Evolutionary conservation across 2,888 invertebrate species (phyloP).

Genomic region (Mythimna albipuncta): DNA sequence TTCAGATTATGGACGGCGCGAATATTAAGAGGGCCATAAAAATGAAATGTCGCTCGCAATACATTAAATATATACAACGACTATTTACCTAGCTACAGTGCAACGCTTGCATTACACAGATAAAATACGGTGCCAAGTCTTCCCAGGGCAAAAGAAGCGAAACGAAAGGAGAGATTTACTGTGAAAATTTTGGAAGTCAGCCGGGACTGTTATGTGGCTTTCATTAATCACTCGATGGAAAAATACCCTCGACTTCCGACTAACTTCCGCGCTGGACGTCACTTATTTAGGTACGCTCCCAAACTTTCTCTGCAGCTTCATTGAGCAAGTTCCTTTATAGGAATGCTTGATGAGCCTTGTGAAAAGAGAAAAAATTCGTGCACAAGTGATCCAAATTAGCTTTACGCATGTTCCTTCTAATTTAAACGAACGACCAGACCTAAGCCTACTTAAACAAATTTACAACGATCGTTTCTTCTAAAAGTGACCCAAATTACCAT

Average conservation of each 20-base stretch:
- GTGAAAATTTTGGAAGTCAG: conserved; percentile 90
- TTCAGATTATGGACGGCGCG: conserved; percentile 52
- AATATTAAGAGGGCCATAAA: conserved; percentile 64
- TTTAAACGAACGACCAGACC: conserved; percentile 82
- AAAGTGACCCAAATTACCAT: conserved; percentile 90
- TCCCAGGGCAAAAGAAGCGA: conserved; percentile 87
- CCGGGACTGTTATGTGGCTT: conserved; percentile 84
- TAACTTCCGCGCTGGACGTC: conserved; percentile 73
- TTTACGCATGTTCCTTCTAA: conserved; percentile 76
- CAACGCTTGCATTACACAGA: conserved; percentile 87
- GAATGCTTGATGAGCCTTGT: conserved; percentile 36
- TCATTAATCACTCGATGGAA: conserved; percentile 87
- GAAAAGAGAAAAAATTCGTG: conserved; percentile 30
- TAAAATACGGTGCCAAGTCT: conserved; percentile 90
- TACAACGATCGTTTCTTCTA: conserved; percentile 86
- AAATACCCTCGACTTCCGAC: conserved; percentile 80
- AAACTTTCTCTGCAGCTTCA: conserved; percentile 56
- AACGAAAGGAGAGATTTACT: conserved; percentile 87
- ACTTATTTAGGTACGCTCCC: conserved; percentile 58
- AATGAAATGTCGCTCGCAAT: conserved; percentile 67
- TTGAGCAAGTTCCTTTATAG: conserved; percentile 40
- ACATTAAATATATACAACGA: conserved; percentile 71
- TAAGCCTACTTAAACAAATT: conserved; percentile 90
- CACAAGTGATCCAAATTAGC: conserved; percentile 69
- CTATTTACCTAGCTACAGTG: conserved; percentile 85